A percentile compares a stretch with the other conserved stretches of the same genome.
These are phyloP conservation scores for Nyleta sp. DNA, from an alignment of 2,888 invertebrate genomes.

Conservation along the genomic window DNA sequence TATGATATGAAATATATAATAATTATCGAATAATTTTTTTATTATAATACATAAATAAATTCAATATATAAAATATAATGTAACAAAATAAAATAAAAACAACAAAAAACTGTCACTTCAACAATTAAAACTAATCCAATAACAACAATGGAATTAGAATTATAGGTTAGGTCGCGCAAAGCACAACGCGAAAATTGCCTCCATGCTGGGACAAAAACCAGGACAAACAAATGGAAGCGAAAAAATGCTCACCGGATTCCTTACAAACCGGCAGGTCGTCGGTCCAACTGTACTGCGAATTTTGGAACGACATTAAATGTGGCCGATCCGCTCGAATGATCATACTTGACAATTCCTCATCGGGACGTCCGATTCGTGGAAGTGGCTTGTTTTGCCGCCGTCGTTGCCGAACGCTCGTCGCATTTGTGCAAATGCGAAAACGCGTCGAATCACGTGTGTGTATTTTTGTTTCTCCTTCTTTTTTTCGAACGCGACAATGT, in stretches of 20 bases:
- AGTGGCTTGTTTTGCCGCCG: not conserved
- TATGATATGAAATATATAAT: too few species aligned
- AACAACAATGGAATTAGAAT: too few species aligned
- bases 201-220: too few species aligned
- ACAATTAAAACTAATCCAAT: too few species aligned
- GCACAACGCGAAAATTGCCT: too few species aligned
- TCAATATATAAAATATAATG: too few species aligned
- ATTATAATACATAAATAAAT: too few species aligned
- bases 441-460: not conserved
- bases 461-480: not conserved
- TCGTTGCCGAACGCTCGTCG: not conserved
- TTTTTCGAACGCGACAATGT: not conserved
- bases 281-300: conserved; percentile 87
- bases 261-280: conserved; percentile 94
- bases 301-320: conserved; percentile 79
- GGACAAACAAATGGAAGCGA: too few species aligned
- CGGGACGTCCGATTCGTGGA: not conserved
- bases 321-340: conserved; percentile 77
- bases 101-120: too few species aligned
- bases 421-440: not conserved
- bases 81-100: too few species aligned
- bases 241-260: conserved; percentile 85
- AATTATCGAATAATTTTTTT: too few species aligned
- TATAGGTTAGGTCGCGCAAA: too few species aligned
- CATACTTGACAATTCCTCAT: conserved; percentile 71